Base-by-base conservation (phyloP, 2,888 invertebrate species). In the Lycophotia porphyrea region DNA sequence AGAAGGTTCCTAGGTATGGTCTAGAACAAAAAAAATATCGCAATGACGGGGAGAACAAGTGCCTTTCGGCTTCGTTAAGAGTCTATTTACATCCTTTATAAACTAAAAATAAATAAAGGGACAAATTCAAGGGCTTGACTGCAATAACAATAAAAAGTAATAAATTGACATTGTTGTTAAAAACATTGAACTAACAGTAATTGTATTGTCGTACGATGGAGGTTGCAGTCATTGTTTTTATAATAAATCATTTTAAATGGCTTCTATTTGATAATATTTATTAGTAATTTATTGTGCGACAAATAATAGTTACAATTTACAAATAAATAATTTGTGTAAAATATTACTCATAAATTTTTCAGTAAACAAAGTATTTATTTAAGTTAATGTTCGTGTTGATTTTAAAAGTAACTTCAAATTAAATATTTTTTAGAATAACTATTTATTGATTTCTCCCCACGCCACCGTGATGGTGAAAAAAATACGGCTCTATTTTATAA, bases 201-300 rank as follows among this genome's bases (percentile, higher is more conserved):
- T 58, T 79, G n/a, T 68, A 11, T 27, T 73, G 39, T 83, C 42
- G 49, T 0, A 0, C 27, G 55, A 82, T 74, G 71, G 4, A 61
- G 13, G 60, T 66, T 78, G 42, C 15, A 73, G 60, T 58, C 49
- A 82, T 83, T 80, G 80, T 80, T 75, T 52, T 80, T 74, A 52
- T 15, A 72, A 84, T 84, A 86, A 86, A 84, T 84, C 67, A 83
- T 52, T 24, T 58, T 60, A 74, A 84, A 70, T 84, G 1, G 60
- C 61, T 65, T 44, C 44, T 70, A 76, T 84, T 79, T 76, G 86
- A 84, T 84, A 74, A 86, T 73, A 66, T 69, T 72, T 67, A 70
- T 60, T 84, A 52, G 36, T 42, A 21, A 42, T 84, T 80, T 27
- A 60, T 7, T 52, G 31, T 0, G 55, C 36, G 49, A 74, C 74